Base-by-base conservation (phyloP, 2,888 invertebrate species). In the Drosophila engyochracea region DNA sequence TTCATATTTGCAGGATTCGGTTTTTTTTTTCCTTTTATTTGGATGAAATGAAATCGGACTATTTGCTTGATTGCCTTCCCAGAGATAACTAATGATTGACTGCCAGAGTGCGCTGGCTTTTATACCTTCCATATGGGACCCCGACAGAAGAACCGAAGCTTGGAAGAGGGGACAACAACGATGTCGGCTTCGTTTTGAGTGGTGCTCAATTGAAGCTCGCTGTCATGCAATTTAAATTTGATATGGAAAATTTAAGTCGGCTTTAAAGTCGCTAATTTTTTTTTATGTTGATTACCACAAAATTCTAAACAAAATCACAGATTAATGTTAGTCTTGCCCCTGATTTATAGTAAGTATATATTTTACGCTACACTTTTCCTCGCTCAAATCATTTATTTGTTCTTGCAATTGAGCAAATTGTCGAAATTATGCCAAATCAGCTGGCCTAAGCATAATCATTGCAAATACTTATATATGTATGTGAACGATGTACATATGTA, bases 1-100 rank as follows among this genome's bases (percentile, higher is more conserved):
- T 93, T 93, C 93, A 93, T 93, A 35, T 85, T 91, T 86, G 65
- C 28, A 71, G 75, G 74, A 60, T 63, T 30, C 49, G 30, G 58
- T 78, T 63, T 16, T 49, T 14, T 52, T 37, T 54, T n/a, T 33
- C 9, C 55, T 41, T 51, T 52, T 73, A 69, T 54, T 60, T 54
- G 47, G 25, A 25, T 47, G 16, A 25, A 16, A 47, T 47, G 55
- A 59, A 62, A 37, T 73, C 51, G 47, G 10, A 69, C 66, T 59
- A 49, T 62, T 69, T 65, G 66, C 30, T 69, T 65, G 59, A 60
- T 77, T 61, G 55, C 54, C 74, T 62, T 33, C 67, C 47, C 71
- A 72, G 68, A 77, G 82, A 78, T 64, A 77, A 85, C 87, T 87
- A 86, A 78, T 90, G 74, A 22, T 68, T 70, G 47, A 30, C 63